Conservation (phyloP, 2,797 vertebrate species). For the Neosilurus mollespiculum region DNA sequence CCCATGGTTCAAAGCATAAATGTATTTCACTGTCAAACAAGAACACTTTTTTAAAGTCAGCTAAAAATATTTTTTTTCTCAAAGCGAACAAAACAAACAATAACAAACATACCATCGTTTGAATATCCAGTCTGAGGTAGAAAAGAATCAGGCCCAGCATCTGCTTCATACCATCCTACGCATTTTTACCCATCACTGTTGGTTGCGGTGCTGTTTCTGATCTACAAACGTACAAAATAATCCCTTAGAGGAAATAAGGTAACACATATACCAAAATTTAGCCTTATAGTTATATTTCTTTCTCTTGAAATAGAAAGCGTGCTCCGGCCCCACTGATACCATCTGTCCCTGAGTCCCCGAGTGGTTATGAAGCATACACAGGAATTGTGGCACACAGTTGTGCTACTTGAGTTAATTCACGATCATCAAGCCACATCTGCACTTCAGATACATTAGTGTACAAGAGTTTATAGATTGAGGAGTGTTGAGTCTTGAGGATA, state of each 20-base stretch:
- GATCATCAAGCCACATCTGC: conserved; percentile 4
- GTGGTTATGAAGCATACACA: neutral
- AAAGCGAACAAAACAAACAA: neutral
- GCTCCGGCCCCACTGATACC: neutral
- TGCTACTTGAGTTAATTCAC: conserved; percentile 2
- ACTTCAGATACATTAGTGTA: conserved; percentile 38
- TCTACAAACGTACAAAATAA: neutral
- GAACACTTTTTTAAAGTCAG: neutral
- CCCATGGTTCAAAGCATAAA: neutral
- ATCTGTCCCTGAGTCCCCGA: neutral
- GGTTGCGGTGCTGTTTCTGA: neutral
- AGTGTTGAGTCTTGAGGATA: neutral
- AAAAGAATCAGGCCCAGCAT: neutral
- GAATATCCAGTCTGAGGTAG: neutral
- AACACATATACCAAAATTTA: neutral
- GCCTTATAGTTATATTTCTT: neutral
- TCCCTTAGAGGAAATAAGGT: neutral
- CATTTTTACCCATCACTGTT: neutral
- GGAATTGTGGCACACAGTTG: neutral
- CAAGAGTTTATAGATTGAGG: conserved; percentile 1
- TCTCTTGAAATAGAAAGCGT: neutral
- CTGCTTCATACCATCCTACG: neutral
- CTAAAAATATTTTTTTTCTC: neutral
- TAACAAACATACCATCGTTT: too few species aligned
- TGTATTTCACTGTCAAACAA: neutral